phyloP scores from a whole-genome alignment of 1,140 invertebrate species.

The Cylas formicarius region DNA sequence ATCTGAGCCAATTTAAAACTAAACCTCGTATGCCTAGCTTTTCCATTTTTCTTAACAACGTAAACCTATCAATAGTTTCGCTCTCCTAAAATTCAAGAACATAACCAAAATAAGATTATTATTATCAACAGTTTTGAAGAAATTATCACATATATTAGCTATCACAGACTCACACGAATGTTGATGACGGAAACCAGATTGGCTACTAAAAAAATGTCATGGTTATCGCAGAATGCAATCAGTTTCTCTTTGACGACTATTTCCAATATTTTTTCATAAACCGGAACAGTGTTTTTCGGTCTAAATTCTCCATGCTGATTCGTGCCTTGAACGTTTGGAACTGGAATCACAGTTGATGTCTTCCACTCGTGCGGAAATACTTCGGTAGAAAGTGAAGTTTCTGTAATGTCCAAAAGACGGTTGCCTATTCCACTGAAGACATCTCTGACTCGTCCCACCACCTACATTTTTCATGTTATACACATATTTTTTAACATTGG shows the following conservation, averaged over 20 bases:
- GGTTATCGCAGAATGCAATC: not conserved
- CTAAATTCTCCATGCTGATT: conserved; percentile 8
- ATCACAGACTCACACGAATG: conserved; percentile 10
- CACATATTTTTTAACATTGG: too few species aligned
- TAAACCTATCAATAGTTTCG: conserved; percentile 18
- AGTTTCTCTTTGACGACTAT: conserved; percentile 12
- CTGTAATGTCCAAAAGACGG: too few species aligned
- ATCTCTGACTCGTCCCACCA: too few species aligned
- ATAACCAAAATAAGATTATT: conserved; percentile 9
- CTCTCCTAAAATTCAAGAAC: conserved; percentile 22
- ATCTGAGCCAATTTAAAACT: too few species aligned
- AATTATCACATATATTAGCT: conserved; percentile 1
- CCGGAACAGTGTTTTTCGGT: conserved; percentile 13
- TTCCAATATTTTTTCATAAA: conserved; percentile 18
- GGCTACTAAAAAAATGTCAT: conserved; percentile 9
- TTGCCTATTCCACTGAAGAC: too few species aligned
- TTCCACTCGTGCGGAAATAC: conserved; percentile 3
- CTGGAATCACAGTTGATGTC: conserved; percentile 6
- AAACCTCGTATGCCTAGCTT: too few species aligned
- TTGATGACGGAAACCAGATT: conserved; percentile 13
- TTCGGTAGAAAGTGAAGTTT: too few species aligned
- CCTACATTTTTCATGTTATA: too few species aligned
- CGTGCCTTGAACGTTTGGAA: conserved; percentile 8
- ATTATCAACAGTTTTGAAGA: not conserved
- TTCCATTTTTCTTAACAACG: too few species aligned